Evolutionary conservation across 1,140 invertebrate genomes (phyloP).

Genomic region (Panulirus ornatus): DNA sequence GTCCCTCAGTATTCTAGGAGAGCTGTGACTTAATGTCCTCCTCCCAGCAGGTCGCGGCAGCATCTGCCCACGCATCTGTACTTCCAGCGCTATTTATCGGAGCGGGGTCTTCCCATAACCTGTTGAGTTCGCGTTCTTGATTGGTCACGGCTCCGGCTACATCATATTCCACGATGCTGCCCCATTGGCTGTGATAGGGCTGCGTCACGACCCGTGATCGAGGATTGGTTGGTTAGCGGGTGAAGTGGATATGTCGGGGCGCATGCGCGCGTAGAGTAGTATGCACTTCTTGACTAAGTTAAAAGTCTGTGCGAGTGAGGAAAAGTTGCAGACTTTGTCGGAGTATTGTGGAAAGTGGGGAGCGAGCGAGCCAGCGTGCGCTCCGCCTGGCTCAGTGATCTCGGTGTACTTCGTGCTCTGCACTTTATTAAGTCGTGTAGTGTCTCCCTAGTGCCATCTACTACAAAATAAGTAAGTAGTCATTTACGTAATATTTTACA

Average conservation of each 20-base stretch:
- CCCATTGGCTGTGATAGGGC: background rate
- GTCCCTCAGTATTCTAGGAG: too few relatives aligned
- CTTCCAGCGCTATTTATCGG: conserved; percentile 18
- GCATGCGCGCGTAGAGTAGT: conserved; percentile 16
- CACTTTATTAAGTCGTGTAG: background rate
- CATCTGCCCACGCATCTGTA: conserved; percentile 25
- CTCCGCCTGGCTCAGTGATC: background rate
- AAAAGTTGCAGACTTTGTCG: conserved; percentile 47
- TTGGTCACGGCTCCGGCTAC: conserved; percentile 25
- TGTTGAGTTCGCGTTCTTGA: conserved; percentile 25
- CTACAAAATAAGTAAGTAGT: background rate
- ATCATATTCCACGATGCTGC: background rate
- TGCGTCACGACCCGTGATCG: conserved; percentile 3
- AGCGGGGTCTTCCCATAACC: conserved; percentile 7
- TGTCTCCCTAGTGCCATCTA: background rate
- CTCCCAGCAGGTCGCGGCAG: background rate
- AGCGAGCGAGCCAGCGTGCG: background rate
- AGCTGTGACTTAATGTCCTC: background rate
- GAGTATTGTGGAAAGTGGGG: conserved; percentile 35
- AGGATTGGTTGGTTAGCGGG: background rate
- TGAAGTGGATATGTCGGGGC: conserved; percentile 3
- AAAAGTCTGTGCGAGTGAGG: conserved; percentile 39
- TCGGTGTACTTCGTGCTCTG: background rate
- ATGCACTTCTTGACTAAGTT: conserved; percentile 38
- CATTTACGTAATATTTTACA: too few relatives aligned